Conservation (phyloP, 2,113 vertebrate genomes). For the Neomonachus schauinslandi region DNA sequence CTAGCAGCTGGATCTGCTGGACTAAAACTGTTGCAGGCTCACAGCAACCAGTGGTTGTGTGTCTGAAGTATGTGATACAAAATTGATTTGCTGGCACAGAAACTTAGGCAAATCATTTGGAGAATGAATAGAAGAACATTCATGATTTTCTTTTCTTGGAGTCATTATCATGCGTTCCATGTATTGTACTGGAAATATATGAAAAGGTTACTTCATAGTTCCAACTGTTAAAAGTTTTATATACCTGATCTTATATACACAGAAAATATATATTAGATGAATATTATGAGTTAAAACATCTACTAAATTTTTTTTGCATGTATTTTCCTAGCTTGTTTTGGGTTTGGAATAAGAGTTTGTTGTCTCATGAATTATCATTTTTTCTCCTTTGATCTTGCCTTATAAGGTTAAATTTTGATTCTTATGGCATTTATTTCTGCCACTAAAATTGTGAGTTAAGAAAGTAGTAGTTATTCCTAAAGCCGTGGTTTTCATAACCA, state of each 20-base stretch:
- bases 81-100: neutral
- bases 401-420: constrained; percentile 15
- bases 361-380: neutral
- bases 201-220: neutral
- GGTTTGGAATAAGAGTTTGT: constrained; percentile 8
- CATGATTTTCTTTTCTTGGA: neutral
- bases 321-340: neutral
- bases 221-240: neutral
- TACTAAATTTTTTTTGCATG: neutral
- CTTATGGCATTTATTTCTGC: constrained; percentile 24
- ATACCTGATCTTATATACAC: neutral
- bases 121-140: neutral
- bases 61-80: neutral
- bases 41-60: neutral
- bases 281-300: constrained; percentile 37
- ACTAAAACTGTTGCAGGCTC: neutral
- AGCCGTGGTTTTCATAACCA: neutral
- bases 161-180: neutral
- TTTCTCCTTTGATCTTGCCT: constrained; percentile 37
- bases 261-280: neutral
- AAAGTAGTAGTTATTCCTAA: constrained; percentile 15
- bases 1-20: neutral
- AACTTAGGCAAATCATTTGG: neutral
- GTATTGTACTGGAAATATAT: neutral
- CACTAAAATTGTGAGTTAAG: constrained; percentile 39